A percentile compares a stretch with the other conserved stretches of the same genome.
Conservation (phyloP, 2,888 invertebrate genomes). For the Hirtodrosophila trivittata region DNA sequence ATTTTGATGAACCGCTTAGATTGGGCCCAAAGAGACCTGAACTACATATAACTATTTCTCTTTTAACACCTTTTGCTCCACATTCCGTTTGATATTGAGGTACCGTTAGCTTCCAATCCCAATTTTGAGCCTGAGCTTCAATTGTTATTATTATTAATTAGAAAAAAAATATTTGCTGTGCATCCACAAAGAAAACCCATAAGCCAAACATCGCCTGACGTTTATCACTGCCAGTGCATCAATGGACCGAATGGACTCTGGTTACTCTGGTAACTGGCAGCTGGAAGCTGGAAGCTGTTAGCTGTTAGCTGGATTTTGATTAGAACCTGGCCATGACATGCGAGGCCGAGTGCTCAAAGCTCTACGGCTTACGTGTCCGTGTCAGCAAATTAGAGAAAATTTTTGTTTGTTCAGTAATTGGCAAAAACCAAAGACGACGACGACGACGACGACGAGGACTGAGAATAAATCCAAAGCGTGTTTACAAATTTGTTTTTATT, state of each 20-base stretch:
- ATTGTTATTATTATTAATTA: constrained; percentile 81
- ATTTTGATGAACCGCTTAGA: constrained; percentile 69
- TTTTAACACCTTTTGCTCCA: constrained; percentile 66
- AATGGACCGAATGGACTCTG: constrained; percentile 37
- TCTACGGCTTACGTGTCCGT: constrained; percentile 52
- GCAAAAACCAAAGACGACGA: constrained; percentile 36
- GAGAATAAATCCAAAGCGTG: constrained; percentile 33
- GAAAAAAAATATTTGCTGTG: constrained; percentile 78
- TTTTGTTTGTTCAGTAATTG: constrained; percentile 73
- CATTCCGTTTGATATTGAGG: constrained; percentile 49
- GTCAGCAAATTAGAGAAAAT: constrained; percentile 76
- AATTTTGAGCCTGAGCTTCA: constrained; percentile 57
- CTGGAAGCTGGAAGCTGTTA: constrained; percentile 18
- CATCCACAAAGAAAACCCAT: constrained; percentile 28
- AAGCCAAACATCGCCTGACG: constrained; percentile 73
- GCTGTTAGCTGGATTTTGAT: constrained; percentile 52
- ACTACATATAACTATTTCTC: constrained; percentile 23
- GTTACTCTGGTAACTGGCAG: constrained; percentile 2
- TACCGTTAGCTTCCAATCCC: constrained; percentile 56
- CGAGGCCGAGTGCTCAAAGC: constrained; percentile 43
- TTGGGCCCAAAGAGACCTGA: constrained; percentile 33
- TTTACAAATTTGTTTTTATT: constrained; percentile 44
- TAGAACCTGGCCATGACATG: constrained; percentile 73
- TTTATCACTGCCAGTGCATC: constrained; percentile 74
- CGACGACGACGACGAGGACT: constrained; percentile 1